Base-by-base conservation (phyloP, 2,113 vertebrate species). In the Actenoides lindsayi region DNA sequence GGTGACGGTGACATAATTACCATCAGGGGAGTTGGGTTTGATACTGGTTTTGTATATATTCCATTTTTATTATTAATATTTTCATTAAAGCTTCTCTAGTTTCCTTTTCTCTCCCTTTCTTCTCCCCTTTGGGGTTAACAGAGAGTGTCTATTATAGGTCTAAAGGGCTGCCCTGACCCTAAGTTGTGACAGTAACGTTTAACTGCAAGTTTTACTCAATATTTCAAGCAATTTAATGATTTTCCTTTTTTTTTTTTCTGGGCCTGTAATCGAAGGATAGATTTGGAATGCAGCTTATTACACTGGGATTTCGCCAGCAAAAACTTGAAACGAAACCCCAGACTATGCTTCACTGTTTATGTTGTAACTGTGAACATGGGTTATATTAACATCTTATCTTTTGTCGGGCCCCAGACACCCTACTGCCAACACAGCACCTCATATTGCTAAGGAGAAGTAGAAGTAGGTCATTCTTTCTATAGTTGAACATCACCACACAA, bases 321-420 rank as follows among this genome's bases (percentile, higher is more conserved):
- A 48, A 92, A 80, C 93, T 93, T 92, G 60, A 95, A 91, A 90
- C 1, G 23, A 89, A 96, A 85, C 24, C 16, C 68, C 67, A 90
- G 88, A 64, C 18, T 60, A 64, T 51, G 39, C 9, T 94, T 88
- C 59, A 37, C 17, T 96, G 85, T 90, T 96, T 85, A 54, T 60
- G n/a, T 59, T 95, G 37, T 89, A 95, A 68, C 76, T 48, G 64
- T 48, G 42, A 93, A 70, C 75, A 69, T 7, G 30, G 44, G 27
- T 92, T 86, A 41, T 87, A 78, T 86, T 92, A 93, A 95, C 39
- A 63, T 81, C 50, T 90, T 85, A 86, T 92, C 79, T 90, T 88
- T 70, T 64, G 20, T 14, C 92, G 85, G 46, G 76, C 30, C 85
- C 33, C 54, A 86, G 83, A 44, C 56, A 89, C 51, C 23, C 25